Conservation (phyloP, 1,140 invertebrate genomes). For the Tigriopus japonicus region DNA sequence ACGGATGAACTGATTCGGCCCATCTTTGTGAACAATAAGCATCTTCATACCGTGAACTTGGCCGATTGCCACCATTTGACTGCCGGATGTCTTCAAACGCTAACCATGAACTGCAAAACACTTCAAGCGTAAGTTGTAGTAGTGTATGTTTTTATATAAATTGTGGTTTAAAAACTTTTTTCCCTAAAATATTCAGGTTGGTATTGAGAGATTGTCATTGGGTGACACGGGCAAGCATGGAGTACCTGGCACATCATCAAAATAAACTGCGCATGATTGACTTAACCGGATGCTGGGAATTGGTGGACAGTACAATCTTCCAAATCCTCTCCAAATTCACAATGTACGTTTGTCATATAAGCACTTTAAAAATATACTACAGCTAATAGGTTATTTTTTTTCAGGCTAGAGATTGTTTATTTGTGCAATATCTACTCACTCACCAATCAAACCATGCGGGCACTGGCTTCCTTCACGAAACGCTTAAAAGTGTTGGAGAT, state of each 20-base stretch:
- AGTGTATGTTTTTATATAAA: not conserved
- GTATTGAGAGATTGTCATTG: conserved; percentile 10
- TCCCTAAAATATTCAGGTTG: conserved; percentile 4
- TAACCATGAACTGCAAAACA: not conserved
- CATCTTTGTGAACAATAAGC: not conserved
- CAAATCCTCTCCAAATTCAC: conserved; percentile 1
- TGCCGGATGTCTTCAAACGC: not conserved
- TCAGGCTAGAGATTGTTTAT: not conserved
- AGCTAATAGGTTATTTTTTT: not conserved
- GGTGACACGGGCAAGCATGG: not conserved
- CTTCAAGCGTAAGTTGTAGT: not conserved
- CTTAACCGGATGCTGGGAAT: conserved; percentile 9
- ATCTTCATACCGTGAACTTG: not conserved
- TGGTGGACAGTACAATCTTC: conserved; percentile 1
- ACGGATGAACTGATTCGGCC: not conserved
- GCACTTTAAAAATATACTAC: no score
- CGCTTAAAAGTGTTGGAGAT: not conserved
- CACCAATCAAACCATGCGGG: conserved; percentile 5
- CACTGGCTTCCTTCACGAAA: not conserved
- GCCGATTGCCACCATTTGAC: conserved; percentile 2
- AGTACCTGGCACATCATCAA: conserved; percentile 8
- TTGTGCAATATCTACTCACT: conserved; percentile 7
- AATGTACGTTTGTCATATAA: not conserved
- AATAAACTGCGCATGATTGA: not conserved
- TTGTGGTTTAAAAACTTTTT: not conserved